phyloP scores from a whole-genome alignment of 2,797 vertebrate species.

The Scyliorhinus canicula region DNA sequence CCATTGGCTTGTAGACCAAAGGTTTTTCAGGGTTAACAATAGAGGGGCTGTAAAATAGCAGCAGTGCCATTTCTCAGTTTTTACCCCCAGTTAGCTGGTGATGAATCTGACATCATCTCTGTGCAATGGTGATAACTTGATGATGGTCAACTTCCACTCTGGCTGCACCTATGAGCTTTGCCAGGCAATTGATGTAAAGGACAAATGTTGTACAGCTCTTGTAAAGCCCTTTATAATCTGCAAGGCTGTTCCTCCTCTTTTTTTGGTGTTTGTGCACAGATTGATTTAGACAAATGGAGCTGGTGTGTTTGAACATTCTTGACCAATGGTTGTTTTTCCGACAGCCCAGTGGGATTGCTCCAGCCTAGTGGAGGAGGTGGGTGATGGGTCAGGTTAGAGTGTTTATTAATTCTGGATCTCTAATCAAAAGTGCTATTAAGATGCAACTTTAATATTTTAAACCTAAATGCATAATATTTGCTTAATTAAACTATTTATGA shows the following conservation, averaged over 20 bases:
- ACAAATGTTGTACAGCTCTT: neutral
- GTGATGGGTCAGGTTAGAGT: too few relatives aligned
- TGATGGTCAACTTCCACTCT: neutral
- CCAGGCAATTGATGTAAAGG: neutral
- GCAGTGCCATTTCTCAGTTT: neutral
- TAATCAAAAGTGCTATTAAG: too few relatives aligned
- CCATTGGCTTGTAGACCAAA: neutral
- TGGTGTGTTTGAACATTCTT: neutral
- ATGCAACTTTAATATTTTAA: too few relatives aligned
- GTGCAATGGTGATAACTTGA: neutral
- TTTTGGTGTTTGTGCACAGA: neutral
- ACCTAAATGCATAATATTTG: too few relatives aligned
- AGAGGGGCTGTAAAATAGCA: neutral
- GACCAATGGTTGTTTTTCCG: neutral
- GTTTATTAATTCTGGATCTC: too few relatives aligned
- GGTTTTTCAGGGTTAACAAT: neutral
- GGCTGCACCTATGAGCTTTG: neutral
- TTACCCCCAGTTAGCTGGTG: neutral
- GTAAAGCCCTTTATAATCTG: neutral
- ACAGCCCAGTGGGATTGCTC: too few relatives aligned
- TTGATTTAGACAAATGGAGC: neutral
- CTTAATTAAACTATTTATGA: too few relatives aligned
- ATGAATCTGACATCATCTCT: neutral
- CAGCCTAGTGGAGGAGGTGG: too few relatives aligned
- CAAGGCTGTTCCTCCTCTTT: neutral